Conservation (phyloP, 2,888 invertebrate genomes). For the Clostera curtula region DNA sequence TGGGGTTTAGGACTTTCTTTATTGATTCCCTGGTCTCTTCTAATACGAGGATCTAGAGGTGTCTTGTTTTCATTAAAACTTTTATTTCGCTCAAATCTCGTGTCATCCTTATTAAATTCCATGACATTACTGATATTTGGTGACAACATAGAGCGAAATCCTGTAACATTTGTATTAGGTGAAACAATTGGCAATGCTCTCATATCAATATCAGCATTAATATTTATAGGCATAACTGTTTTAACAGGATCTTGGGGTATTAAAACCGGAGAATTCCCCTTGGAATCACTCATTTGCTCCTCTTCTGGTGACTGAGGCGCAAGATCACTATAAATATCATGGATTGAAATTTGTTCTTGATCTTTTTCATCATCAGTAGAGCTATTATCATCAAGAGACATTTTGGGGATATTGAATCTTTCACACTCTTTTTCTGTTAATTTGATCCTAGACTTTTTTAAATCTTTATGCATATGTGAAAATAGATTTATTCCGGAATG, state of each 20-base stretch:
- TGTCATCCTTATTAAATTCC: constrained; percentile 9
- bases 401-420: constrained; percentile 55
- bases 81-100: constrained; percentile 17
- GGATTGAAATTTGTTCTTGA: constrained; percentile 20
- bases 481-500: constrained; percentile 21
- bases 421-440: constrained; percentile 67
- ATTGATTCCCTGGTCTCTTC: constrained; percentile 29
- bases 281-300: constrained; percentile 30
- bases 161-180: constrained; percentile 8
- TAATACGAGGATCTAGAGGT: constrained; percentile 42
- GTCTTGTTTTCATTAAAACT: constrained; percentile 14
- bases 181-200: constrained; percentile 34
- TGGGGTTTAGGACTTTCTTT: constrained; percentile 28
- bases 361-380: constrained; percentile 41
- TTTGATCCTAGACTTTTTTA: constrained; percentile 54
- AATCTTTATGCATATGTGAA: constrained; percentile 34
- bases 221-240: constrained; percentile 16
- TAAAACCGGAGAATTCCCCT: constrained; percentile 43
- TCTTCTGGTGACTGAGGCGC: constrained; percentile 60
- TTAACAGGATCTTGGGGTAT: constrained; percentile 58
- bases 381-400: constrained; percentile 38
- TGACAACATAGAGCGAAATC: not conserved
- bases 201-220: constrained; percentile 54
- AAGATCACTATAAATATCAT: constrained; percentile 41
- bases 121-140: constrained; percentile 3